Evolutionary conservation across 2,888 invertebrate genomes (phyloP), one percentile per base, ranked within the genome.

Genomic region (Pachycephus smyrnensis): DNA sequence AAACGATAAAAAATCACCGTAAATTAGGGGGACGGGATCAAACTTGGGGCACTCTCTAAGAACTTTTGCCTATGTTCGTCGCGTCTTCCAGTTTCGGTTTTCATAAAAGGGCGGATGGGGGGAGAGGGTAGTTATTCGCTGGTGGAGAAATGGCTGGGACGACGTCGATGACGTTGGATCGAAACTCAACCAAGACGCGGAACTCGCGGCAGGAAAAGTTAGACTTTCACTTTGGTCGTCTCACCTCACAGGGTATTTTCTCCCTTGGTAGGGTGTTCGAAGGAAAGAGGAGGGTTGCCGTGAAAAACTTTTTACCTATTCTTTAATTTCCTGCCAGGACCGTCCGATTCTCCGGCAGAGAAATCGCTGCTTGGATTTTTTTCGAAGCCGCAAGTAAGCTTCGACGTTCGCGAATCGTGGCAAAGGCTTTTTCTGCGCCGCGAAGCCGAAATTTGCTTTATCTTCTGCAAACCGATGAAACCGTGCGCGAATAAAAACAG

Each of bases 71-170:
- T 40, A 76, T 68, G 55, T 73, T 37, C 71, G 76, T 55, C 12
- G 71, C 71, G 73, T 73, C 71, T 71, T 76, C 68, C 35, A 73
- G 40, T 73, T 40, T 69, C 31, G 76, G 33, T 76, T 55, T 73
- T 55, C 71, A 76, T 73, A 76, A 76, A 55, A 55, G 76, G 75
- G n/a, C n/a, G 75, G 33, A 11, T 76, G 69, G 75, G 76, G 12
- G 37, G 69, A 31, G 76, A 32, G 37, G 35, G 76, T 73, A 76
- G 40, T 33, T 71, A 76, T 73, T 76, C 55, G 23, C 55, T 23
- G 0, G 15, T 55, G 55, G 55, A 55, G 23, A 55, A 55, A 9
- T 23, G 9, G 55, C 55, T 9, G 55, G 55, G 23, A 55, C 55
- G 55, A 55, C 4, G 23, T 55, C 55, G 2, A 1, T 1, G 55